These are phyloP conservation scores for Coryphaenoides rupestris DNA, from an alignment of 2,113 vertebrate genomes.

Conservation along the genomic window DNA sequence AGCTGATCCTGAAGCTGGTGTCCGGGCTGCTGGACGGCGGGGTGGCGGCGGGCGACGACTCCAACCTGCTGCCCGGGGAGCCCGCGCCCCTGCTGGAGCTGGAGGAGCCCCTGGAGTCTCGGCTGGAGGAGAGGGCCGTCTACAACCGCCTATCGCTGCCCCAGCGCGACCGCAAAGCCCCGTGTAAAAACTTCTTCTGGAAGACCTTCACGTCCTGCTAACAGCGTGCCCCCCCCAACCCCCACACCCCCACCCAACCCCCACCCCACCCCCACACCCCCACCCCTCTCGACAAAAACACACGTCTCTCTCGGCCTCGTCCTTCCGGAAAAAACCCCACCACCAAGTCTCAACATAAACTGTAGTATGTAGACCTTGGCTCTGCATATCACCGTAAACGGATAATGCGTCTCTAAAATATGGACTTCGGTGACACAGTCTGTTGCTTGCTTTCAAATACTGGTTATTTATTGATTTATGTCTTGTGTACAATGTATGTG, in stretches of 20 bases:
- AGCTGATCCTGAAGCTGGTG: conserved; percentile 81
- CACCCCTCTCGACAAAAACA: conserved; percentile 2
- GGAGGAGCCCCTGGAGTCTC: conserved; percentile 73
- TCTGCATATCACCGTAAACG: conserved; percentile 63
- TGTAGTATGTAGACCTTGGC: conserved; percentile 66
- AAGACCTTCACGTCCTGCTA: conserved; percentile 91
- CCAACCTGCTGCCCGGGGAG: conserved; percentile 62
- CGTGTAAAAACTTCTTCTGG: conserved; percentile 94
- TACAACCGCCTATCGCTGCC: conserved; percentile 77
- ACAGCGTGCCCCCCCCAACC: conserved; percentile 35
- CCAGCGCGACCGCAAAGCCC: conserved; percentile 84
- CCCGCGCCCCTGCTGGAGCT: conserved; percentile 35
- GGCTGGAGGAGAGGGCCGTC: conserved; percentile 73
- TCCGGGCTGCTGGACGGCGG: conserved; percentile 76
- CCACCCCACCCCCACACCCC: neutral
- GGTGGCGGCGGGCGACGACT: conserved; percentile 62
- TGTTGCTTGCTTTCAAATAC: conserved; percentile 60
- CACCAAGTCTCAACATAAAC: conserved; percentile 60
- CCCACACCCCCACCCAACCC: neutral
- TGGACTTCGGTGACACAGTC: conserved; percentile 70
- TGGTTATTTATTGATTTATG: conserved; percentile 43
- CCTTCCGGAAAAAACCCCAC: conserved; percentile 3
- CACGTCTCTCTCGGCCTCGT: neutral
- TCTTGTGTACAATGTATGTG: conserved; percentile 59
- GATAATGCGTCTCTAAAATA: conserved; percentile 42